Evolutionary conservation across 2,113 vertebrate species (phyloP), one percentile per base, ranked within the genome.

Genomic region (Misgurnus mizolepis): DNA sequence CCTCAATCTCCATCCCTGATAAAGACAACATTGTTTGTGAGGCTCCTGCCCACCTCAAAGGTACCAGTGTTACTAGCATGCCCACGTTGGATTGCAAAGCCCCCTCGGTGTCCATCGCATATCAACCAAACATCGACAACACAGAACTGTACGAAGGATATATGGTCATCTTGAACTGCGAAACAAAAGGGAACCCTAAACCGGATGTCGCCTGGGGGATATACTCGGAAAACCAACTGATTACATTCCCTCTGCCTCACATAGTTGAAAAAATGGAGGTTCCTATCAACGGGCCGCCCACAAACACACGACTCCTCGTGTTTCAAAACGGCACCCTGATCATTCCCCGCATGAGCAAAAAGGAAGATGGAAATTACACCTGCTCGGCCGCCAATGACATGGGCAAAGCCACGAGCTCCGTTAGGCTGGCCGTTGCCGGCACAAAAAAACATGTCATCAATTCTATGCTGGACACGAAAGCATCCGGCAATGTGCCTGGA

Each of bases 321-420:
- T 95, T 96, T 82, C 89, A 93, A 81, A 99, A 99, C 0, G 97
- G 96, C 76, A 95, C 95, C 0, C 39, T 99, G 80, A 84, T 95
- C 79, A 95, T 99, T 78, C 95, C 96, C 1, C 88, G 71, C 9
- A 85, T 98, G 76, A 98, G 93, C 86, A 94, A 96, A 88, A 92
- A 93, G 61, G 95, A 97, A 78, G 95, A 97, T 55, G 98, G 98
- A 65, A 90, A 95, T 84, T 99, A 98, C 88, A 97, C 92, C 65
- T 99, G 98, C 90, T 82, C 93, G 80, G 97, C 96, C 2, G 86
- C 87, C 83, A 99, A 97, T 0, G 95, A 96, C 11, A 60, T 97
- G 85, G 98, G 96, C 0, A 92, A 86, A 72, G 96, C 93, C 18
- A 91, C 94, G 49, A 92, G 89, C 41, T 92, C 92, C 0, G 91